Base-by-base conservation (phyloP, 2,888 invertebrate species). In the Rotaria magnacalcarata region DNA sequence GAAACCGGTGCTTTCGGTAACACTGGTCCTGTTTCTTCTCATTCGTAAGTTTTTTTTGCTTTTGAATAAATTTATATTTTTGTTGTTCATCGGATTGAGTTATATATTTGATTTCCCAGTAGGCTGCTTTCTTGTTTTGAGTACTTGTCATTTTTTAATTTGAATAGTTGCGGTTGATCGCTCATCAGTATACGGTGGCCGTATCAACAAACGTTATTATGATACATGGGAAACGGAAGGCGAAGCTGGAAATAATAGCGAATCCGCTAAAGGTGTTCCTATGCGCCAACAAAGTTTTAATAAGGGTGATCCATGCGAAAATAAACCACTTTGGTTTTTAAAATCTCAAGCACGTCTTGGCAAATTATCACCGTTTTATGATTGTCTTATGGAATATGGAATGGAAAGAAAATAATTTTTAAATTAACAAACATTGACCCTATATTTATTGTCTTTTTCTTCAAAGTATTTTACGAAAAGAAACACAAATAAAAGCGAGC, bases 311-410 rank as follows among this genome's bases (percentile, higher is more conserved):
- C 67, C 67, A 67, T 67, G 67, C 34, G 67, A 67, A 67, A 67
- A 67, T 41, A 67, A 67, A 34, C 67, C 67, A 41, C 34, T 67
- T 5, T 67, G 67, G 67, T 67, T 67, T 34, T 67, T 67, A 19
- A 67, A 67, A 67, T 67, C 67, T 67, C 67, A 67, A 67, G 34
- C 3, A 67, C 67, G 34, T 67, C 34, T 67, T 27, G 67, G 67
- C 5, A 67, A 67, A 67, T 34, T 67, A 67, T 67, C 67, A 16
- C 67, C 67, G 34, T 67, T 67, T 34, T 67, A 67, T 19, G 67
- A 67, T 67, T 67, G 67, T 41, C 34, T 67, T 34, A 19, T 16
- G 0, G 34, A 16, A 8, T 34, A 34, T 34, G 34, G 67, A 34
- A 5, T 34, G 0, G 67, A 67, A 34, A 34, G 14, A 67, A 14